Evolutionary conservation across 2,113 vertebrate genomes (phyloP).

Genomic region (Tychaedon coryphoeus): DNA sequence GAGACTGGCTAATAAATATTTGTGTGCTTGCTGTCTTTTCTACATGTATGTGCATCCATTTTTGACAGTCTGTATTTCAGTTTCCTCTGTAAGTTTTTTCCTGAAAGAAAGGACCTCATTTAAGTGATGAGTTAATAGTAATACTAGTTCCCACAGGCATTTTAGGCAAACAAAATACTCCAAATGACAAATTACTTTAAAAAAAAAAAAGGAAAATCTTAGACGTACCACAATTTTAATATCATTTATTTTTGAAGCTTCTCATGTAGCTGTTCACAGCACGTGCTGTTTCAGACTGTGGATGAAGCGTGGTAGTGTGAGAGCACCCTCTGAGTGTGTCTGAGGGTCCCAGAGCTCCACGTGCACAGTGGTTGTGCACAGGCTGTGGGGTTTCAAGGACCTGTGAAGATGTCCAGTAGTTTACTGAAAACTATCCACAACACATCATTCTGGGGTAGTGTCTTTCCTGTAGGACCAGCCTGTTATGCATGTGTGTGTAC

Average conservation of each 20-base stretch:
- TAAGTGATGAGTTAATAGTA: background rate
- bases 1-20: background rate
- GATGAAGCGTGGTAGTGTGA: rapidly evolving
- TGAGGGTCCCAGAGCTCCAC: background rate
- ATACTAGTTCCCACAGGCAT: background rate
- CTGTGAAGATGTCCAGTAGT: background rate
- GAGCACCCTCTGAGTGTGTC: background rate
- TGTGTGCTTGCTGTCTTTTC: background rate
- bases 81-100: background rate
- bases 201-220: background rate
- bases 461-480: background rate
- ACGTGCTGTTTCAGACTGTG: background rate
- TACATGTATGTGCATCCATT: background rate
- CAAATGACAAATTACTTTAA: background rate
- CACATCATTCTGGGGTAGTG: rapidly evolving
- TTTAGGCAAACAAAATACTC: background rate
- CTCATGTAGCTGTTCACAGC: background rate
- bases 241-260: background rate
- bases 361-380: background rate
- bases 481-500: rapidly evolving
- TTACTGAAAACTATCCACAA: background rate
- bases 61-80: background rate
- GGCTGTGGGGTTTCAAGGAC: background rate
- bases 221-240: background rate
- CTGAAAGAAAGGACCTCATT: background rate